A percentile compares a stretch with the other conserved stretches of the same genome.
These are phyloP conservation scores for Lutraria lutraria DNA, from an alignment of 2,888 invertebrate species.

Conservation along the genomic window DNA sequence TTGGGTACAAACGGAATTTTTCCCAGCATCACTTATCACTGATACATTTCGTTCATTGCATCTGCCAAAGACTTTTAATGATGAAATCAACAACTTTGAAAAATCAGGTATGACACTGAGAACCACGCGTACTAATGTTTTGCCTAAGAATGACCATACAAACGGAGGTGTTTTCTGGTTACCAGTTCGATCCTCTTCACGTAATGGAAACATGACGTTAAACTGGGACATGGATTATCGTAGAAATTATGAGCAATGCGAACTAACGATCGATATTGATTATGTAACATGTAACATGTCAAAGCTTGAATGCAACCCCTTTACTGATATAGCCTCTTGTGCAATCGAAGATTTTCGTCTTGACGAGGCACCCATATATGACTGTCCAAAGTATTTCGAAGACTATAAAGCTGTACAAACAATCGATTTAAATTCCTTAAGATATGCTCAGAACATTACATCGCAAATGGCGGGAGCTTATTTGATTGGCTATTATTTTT, in stretches of 20 bases:
- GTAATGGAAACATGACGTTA: neutral
- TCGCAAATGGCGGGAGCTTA: neutral
- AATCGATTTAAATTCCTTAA: neutral
- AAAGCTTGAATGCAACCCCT: neutral
- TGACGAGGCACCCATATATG: neutral
- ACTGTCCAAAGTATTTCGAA: neutral
- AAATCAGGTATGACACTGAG: neutral
- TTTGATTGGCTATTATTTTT: conserved; percentile 5
- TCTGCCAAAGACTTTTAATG: neutral
- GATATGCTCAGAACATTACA: neutral
- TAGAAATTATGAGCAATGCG: neutral
- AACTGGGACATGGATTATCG: neutral
- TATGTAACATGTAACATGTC: neutral
- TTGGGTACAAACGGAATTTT: neutral
- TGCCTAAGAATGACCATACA: neutral
- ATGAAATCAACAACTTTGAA: neutral
- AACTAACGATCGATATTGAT: neutral
- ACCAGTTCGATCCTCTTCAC: neutral
- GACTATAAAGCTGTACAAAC: neutral
- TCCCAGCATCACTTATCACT: neutral
- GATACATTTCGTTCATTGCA: neutral
- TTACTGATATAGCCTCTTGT: neutral
- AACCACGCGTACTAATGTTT: neutral
- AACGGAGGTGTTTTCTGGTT: neutral
- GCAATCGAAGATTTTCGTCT: neutral